Percentiles rank a stretch among this genome's conserved stretches.
phyloP scores from a whole-genome alignment of 1,140 invertebrate species.

The Megathymus violae region DNA sequence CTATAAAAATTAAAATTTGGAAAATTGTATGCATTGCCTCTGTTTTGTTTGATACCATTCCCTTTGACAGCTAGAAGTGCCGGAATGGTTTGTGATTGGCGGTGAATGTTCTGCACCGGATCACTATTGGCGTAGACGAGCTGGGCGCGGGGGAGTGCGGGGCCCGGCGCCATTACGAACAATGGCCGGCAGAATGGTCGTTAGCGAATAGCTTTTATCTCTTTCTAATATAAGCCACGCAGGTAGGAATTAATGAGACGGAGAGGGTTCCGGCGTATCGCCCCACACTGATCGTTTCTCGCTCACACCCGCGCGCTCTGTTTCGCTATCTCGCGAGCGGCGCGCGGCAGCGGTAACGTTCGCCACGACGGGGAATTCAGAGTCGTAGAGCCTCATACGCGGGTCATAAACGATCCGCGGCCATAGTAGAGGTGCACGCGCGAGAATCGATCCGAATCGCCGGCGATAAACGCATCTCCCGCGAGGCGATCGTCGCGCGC shows the following conservation, averaged over 20 bases:
- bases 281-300: conserved; percentile 52
- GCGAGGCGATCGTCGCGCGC: conserved; percentile 81
- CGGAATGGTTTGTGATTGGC: conserved; percentile 83
- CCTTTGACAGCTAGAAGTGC: conserved; percentile 82
- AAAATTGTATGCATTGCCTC: conserved; percentile 50
- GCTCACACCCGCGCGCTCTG: conserved; percentile 61
- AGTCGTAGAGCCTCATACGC: conserved; percentile 83
- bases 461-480: conserved; percentile 81
- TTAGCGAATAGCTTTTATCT: conserved; percentile 82
- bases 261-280: conserved; percentile 66
- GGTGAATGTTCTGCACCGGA: conserved; percentile 81
- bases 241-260: conserved; percentile 82
- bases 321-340: conserved; percentile 68
- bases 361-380: conserved; percentile 80
- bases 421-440: conserved; percentile 83
- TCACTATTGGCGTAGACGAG: conserved; percentile 81
- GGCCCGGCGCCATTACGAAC: conserved; percentile 77
- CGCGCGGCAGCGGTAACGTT: conserved; percentile 79
- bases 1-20: conserved; percentile 11
- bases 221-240: conserved; percentile 80
- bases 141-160: conserved; percentile 67
- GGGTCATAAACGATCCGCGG: conserved; percentile 83
- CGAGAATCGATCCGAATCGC: conserved; percentile 81
- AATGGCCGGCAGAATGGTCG: conserved; percentile 76
- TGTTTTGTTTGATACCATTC: conserved; percentile 68